These are phyloP conservation scores for Spongia lamella DNA, from an alignment of 37 sponge, comb jelly and placozoan genomes.

Conservation along the genomic window DNA sequence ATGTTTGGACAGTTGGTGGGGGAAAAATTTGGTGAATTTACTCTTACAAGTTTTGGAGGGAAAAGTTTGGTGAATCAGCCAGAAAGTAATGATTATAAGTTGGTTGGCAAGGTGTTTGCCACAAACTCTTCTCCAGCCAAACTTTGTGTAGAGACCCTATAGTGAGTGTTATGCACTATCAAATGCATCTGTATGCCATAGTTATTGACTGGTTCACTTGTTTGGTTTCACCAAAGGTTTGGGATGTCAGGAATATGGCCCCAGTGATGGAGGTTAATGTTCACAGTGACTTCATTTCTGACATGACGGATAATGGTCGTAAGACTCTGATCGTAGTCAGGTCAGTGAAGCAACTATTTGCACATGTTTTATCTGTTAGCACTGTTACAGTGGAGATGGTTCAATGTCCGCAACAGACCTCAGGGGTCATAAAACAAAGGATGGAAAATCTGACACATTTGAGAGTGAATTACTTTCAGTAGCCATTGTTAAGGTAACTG, in stretches of 20 bases:
- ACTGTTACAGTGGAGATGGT: constrained; percentile 80
- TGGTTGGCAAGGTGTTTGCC: no score
- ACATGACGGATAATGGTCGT: constrained; percentile 39
- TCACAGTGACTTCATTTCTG: constrained; percentile 82
- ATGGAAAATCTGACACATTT: constrained; percentile 68
- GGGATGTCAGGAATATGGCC: constrained; percentile 71
- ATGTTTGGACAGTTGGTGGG: no score
- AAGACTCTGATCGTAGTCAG: constrained; percentile 72
- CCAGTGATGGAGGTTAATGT: constrained; percentile 41
- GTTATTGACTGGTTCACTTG: no score
- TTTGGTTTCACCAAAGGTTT: constrained; percentile 48
- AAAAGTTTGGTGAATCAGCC: no score
- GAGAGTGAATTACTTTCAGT: constrained; percentile 89
- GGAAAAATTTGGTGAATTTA: background rate
- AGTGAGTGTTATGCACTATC: no score
- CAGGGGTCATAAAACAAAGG: constrained; percentile 56
- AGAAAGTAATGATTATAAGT: no score
- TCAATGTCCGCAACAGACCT: constrained; percentile 61
- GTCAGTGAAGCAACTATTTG: constrained; percentile 6
- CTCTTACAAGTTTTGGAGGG: background rate
- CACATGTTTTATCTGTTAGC: background rate
- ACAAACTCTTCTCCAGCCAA: no score
- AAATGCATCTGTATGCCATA: no score
- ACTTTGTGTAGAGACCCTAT: no score
- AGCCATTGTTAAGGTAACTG: constrained; percentile 74